A percentile compares a stretch with the other conserved stretches of the same genome.
phyloP scores from a whole-genome alignment of 30 jellyfish, hydroid and myxozoan species.

The Aurelia coerulea region DNA sequence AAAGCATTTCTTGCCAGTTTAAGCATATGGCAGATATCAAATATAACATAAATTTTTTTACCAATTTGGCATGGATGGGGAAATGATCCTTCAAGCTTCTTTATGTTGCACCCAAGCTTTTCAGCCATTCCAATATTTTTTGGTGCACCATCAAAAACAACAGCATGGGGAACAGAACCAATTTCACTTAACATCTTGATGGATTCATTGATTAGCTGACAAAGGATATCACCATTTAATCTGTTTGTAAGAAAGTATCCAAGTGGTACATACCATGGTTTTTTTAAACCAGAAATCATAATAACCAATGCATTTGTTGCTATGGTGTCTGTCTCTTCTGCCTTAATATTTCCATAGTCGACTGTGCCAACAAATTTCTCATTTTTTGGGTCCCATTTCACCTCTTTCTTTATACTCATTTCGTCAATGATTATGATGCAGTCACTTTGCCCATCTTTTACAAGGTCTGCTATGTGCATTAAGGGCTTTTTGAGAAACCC shows the following conservation, averaged over 20 bases:
- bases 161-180: slow-evolving; percentile 35
- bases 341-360: slow-evolving; percentile 39
- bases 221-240: neutral
- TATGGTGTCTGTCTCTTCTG: slow-evolving; percentile 16
- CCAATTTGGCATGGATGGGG: slow-evolving; percentile 19
- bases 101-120: slow-evolving; percentile 46
- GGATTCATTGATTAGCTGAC: slow-evolving; percentile 16
- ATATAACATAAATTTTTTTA: slow-evolving; percentile 18
- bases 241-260: slow-evolving; percentile 26
- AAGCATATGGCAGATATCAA: slow-evolving; percentile 57
- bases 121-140: slow-evolving; percentile 56
- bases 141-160: slow-evolving; percentile 62
- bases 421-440: slow-evolving; percentile 26
- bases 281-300: slow-evolving; percentile 17
- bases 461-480: neutral
- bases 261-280: slow-evolving; percentile 19
- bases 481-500: slow-evolving; percentile 21
- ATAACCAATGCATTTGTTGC: slow-evolving; percentile 43
- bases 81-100: slow-evolving; percentile 41
- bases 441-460: slow-evolving; percentile 13
- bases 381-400: slow-evolving; percentile 22
- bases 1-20: slow-evolving; percentile 58
- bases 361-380: slow-evolving; percentile 46
- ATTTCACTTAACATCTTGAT: slow-evolving; percentile 15
- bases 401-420: slow-evolving; percentile 26